Base-by-base conservation (phyloP, 1,140 invertebrate species). In the Drosophila baimaii region DNA sequence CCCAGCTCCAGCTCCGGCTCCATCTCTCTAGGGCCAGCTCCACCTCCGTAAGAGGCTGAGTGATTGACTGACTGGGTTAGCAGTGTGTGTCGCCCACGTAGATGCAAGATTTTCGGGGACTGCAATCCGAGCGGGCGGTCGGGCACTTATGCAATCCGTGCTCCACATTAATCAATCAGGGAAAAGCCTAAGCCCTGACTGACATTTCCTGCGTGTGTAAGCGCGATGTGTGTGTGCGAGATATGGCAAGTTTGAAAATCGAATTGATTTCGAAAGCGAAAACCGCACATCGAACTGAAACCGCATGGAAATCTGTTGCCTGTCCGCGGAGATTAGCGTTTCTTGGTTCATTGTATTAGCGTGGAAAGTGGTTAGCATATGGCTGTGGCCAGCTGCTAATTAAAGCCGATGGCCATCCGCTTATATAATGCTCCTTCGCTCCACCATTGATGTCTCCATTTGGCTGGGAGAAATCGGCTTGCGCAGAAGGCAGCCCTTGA, bases 181-280 rank as follows among this genome's bases (percentile, higher is more conserved):
- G 43, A 71, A 77, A 69, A 70, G 68, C 64, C 58, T 77, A 70
- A 68, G 65, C 68, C 80, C 81, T 83, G 82, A 86, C 80, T 83
- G 83, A 86, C 82, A 61, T 86, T 86, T 86, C 83, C 82, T 86
- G 82, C 51, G 33, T 52, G 39, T 31, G 77, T n/a, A n/a, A n/a
- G n/a, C n/a, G n/a, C n/a, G n/a, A n/a, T n/a, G 77, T 84, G 79
- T 79, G 76, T 77, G 81, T 65, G 71, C 47, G 51, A 65, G 72
- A 83, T 79, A 75, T 58, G 63, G 61, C 49, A 19, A 10, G 51
- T 12, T 52, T 35, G 66, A 59, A 69, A 69, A 69, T 66, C 19
- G 52, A 47, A 86, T 86, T 86, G 83, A 88, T 86, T 86, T 88
- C 61, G 72, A 86, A 86, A 86, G 83, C 79, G 83, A 86, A 88